Base-by-base conservation (phyloP, 2,797 vertebrate genomes). In the Thalassophryne amazonica region DNA sequence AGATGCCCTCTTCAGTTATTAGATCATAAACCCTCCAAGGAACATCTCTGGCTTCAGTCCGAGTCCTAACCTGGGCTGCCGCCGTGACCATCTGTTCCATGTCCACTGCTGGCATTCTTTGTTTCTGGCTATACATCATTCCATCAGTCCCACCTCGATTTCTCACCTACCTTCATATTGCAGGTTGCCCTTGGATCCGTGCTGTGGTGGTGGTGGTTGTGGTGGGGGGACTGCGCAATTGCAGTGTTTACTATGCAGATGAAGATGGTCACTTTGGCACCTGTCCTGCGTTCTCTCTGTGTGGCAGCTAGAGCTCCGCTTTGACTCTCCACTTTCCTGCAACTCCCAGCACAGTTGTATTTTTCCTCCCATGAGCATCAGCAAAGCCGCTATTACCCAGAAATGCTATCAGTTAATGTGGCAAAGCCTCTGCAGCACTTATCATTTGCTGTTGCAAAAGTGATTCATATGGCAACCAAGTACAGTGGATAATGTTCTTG, bases 181-280 rank as follows among this genome's bases (percentile, higher is more conserved):
- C 55, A 67, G 74, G 81, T 77, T 74, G 78, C 76, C 74, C 65
- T 72, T 69, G 79, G 81, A 69, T 83, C 73, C 75, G 76, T 82
- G 67, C 74, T 28, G 63, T 85, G 59, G n/a, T n/a, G n/a, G n/a
- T 91, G 65, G 72, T 60, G 81, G 79, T 80, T 89, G 82, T 76
- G 62, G 77, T 62, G 22, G 76, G 72, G 35, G 56, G 73, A 55
- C 63, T 72, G 77, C 89, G 84, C 87, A 92, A 91, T 86, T 85
- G 93, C 86, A 85, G 86, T 85, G 90, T 90, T 84, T 91, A 93
- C 94, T 96, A 94, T 98, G 95, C 94, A 95, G 91, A 93, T 87
- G 59, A 87, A 93, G 83, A 87, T 73, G 76, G 64, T 73, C 61
- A 45, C 67, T 56, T 22, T 31, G 29, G 48, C 65, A 33, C 29